These are phyloP conservation scores for Palloptera scutellata DNA, from an alignment of 2,888 invertebrate genomes.

Conservation along the genomic window DNA sequence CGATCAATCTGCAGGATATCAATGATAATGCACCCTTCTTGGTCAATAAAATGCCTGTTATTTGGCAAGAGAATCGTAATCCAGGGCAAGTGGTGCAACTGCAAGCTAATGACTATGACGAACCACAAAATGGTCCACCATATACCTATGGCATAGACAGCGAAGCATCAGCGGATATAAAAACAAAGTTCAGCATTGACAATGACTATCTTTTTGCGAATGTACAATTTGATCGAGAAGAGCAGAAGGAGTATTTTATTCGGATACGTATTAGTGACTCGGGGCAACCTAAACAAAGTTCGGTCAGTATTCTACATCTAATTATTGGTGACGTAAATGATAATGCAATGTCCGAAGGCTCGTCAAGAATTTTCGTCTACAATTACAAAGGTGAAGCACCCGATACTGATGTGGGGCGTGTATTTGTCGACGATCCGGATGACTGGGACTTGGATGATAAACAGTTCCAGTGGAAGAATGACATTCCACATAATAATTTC, in stretches of 20 bases:
- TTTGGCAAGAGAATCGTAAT: constrained; percentile 82
- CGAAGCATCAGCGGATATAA: constrained; percentile 74
- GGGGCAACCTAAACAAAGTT: constrained; percentile 77
- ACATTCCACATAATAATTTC: constrained; percentile 71
- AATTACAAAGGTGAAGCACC: constrained; percentile 89
- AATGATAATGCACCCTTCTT: constrained; percentile 95
- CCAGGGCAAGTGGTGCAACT: constrained; percentile 75
- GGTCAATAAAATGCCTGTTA: constrained; percentile 80
- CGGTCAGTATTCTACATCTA: constrained; percentile 83
- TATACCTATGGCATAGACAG: constrained; percentile 72
- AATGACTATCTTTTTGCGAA: constrained; percentile 75
- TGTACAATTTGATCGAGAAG: constrained; percentile 85
- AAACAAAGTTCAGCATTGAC: constrained; percentile 76
- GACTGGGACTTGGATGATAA: constrained; percentile 98
- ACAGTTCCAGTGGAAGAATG: constrained; percentile 75
- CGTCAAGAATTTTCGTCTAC: constrained; percentile 91
- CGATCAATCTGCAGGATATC: constrained; percentile 77
- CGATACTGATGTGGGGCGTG: constrained; percentile 83
- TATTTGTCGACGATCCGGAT: constrained; percentile 91
- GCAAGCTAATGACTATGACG: constrained; percentile 82
- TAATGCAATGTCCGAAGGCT: constrained; percentile 86
- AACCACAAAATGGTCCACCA: constrained; percentile 84
- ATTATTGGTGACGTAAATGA: constrained; percentile 96
- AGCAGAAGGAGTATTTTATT: constrained; percentile 84
- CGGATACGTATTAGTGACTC: constrained; percentile 91